Conservation (phyloP, 1,140 invertebrate species). For the Drosophila malerkotliana region DNA sequence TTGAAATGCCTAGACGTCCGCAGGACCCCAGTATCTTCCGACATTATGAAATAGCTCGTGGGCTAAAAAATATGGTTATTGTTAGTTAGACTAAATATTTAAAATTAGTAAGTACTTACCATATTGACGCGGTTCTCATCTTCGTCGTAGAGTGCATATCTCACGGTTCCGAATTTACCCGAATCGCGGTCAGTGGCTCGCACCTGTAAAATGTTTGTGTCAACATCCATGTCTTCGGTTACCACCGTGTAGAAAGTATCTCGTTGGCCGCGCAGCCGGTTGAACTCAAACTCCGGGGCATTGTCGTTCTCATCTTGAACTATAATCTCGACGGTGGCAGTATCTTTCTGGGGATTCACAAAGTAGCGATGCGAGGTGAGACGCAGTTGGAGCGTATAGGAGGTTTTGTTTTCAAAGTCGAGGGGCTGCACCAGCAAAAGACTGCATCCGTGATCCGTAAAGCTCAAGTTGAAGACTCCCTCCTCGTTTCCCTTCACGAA, state of each 20-base stretch:
- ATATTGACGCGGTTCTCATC: constrained; percentile 86
- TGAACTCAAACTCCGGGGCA: constrained; percentile 91
- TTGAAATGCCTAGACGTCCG: constrained; percentile 90
- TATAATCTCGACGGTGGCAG: constrained; percentile 91
- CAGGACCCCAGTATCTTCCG: constrained; percentile 89
- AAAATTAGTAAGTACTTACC: constrained; percentile 38
- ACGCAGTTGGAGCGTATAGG: constrained; percentile 90
- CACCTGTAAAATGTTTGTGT: constrained; percentile 89
- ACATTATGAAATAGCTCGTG: constrained; percentile 88
- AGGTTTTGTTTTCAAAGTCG: constrained; percentile 90
- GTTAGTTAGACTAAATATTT: neutral
- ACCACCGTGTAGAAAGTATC: constrained; percentile 90
- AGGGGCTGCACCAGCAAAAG: constrained; percentile 88
- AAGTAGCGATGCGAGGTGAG: constrained; percentile 90
- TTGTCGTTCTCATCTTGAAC: constrained; percentile 95
- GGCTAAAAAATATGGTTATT: constrained; percentile 44
- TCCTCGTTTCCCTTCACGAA: constrained; percentile 89
- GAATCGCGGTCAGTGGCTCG: constrained; percentile 93
- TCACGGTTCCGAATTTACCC: constrained; percentile 90
- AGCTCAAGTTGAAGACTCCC: constrained; percentile 89
- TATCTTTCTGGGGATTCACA: constrained; percentile 89
- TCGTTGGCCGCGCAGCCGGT: constrained; percentile 83
- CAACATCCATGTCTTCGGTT: constrained; percentile 88
- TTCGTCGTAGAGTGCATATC: constrained; percentile 86
- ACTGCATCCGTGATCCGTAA: constrained; percentile 92